A percentile compares a stretch with the other conserved stretches of the same genome.
These are phyloP conservation scores for Aselliscus stoliczkanus DNA, from an alignment of 2,797 vertebrate genomes.

Conservation along the genomic window DNA sequence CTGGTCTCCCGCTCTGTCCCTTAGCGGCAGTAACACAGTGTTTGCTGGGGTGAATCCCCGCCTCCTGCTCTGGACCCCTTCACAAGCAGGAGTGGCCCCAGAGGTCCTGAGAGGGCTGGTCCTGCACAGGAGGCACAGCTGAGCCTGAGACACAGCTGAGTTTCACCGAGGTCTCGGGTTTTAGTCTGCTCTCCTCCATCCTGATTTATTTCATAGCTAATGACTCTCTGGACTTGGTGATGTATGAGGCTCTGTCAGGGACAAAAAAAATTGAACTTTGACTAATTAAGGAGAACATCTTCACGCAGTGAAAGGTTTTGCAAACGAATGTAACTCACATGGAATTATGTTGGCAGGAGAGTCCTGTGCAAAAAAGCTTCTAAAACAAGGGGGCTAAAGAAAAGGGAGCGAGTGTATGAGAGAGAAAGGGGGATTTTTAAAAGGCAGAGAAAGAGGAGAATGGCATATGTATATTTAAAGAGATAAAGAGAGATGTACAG, in stretches of 20 bases:
- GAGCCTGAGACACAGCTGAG: slow-evolving; percentile 33
- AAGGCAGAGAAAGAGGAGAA: background rate
- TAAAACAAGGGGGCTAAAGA: background rate
- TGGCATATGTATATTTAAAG: background rate
- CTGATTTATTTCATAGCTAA: slow-evolving; percentile 80
- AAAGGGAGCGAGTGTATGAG: background rate
- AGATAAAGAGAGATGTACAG: background rate
- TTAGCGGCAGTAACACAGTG: background rate
- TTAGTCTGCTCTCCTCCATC: slow-evolving; percentile 60
- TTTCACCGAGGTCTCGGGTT: slow-evolving; percentile 52
- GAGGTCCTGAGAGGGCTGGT: background rate
- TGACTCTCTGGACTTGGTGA: slow-evolving; percentile 77
- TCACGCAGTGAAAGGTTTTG: slow-evolving; percentile 80
- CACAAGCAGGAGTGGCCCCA: background rate
- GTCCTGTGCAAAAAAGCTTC: slow-evolving; percentile 43
- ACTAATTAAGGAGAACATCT: slow-evolving; percentile 82
- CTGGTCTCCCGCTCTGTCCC: background rate
- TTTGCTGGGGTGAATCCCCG: background rate
- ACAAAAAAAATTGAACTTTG: slow-evolving; percentile 78
- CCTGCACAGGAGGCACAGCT: background rate
- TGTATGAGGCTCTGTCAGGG: slow-evolving; percentile 71
- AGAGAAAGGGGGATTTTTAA: background rate
- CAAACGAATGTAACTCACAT: slow-evolving; percentile 80
- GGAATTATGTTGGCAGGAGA: slow-evolving; percentile 77
- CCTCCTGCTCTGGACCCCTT: background rate